Conservation (phyloP, 2,113 vertebrate species). For the Felis chaus region DNA sequence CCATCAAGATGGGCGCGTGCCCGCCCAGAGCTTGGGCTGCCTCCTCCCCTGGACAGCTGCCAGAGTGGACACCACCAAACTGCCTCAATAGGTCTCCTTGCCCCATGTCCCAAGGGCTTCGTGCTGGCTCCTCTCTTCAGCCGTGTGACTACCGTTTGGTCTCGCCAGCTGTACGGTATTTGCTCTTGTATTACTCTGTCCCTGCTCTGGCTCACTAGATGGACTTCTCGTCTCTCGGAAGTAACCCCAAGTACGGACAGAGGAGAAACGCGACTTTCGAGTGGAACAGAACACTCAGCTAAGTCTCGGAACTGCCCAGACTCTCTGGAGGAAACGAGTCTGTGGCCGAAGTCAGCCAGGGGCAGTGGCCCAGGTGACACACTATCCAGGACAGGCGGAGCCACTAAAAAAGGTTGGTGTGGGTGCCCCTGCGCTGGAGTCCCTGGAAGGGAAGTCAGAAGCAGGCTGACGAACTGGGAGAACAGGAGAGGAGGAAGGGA, state of each 20-base stretch:
- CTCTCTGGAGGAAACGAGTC: background rate
- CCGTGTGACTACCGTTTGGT: background rate
- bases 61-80: background rate
- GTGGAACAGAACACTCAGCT: background rate
- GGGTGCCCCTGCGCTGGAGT: background rate
- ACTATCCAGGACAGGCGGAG: background rate
- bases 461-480: background rate
- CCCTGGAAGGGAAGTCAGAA: background rate
- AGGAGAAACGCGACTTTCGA: background rate
- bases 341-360: background rate
- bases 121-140: background rate
- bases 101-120: background rate
- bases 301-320: background rate
- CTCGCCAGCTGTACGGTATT: background rate
- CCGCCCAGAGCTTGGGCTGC: background rate
- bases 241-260: background rate
- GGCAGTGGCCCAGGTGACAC: background rate
- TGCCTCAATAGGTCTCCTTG: too few species aligned
- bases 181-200: background rate
- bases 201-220: background rate
- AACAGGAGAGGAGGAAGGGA: background rate
- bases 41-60: too few species aligned
- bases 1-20: background rate
- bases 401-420: background rate
- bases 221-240: background rate